Percentiles rank a stretch among this genome's conserved stretches.
Evolutionary conservation across 2,797 vertebrate species (phyloP).

Genomic region (Myotis myotis): DNA sequence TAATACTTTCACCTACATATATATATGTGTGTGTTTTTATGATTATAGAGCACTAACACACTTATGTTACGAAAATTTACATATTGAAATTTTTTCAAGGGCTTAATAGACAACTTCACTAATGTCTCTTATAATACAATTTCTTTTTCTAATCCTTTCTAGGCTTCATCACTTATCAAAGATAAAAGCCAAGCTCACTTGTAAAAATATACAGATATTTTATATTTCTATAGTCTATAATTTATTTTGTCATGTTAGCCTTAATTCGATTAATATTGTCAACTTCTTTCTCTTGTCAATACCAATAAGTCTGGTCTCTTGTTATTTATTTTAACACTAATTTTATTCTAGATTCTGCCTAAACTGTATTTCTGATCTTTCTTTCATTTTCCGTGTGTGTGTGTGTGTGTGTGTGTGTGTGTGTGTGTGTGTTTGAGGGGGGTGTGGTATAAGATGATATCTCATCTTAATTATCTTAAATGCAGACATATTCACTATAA

Average conservation of each 20-base stretch:
- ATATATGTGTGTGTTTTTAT: neutral
- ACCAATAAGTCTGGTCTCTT: neutral
- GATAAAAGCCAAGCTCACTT: neutral
- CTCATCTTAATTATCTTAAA: conserved; percentile 40
- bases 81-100: neutral
- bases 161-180: neutral
- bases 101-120: neutral
- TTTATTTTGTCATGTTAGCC: conserved; percentile 5
- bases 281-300: neutral
- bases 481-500: conserved; percentile 22
- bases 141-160: conserved; percentile 30
- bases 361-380: neutral
- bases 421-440: neutral
- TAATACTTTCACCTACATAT: neutral
- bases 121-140: neutral
- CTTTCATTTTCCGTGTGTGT: neutral
- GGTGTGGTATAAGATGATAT: neutral
- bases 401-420: neutral
- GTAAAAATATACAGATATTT: neutral
- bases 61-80: neutral
- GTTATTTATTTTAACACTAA: neutral
- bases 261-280: neutral
- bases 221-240: neutral
- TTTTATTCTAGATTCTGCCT: neutral
- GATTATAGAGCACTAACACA: neutral